phyloP scores from a whole-genome alignment of 2,888 invertebrate genomes.

The Lasioglossum vierecki region DNA sequence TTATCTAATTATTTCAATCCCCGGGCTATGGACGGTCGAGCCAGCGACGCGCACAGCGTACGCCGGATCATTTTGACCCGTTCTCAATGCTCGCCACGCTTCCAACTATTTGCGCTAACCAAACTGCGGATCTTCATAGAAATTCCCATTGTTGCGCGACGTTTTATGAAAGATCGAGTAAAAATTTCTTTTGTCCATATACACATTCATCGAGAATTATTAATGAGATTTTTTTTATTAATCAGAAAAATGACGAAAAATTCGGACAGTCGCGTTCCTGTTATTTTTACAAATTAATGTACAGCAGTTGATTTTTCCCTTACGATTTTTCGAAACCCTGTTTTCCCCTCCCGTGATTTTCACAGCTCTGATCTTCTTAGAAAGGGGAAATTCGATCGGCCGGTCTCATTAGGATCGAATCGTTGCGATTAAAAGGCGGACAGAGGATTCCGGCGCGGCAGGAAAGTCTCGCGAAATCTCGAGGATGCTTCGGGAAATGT shows the following conservation, averaged over 20 bases:
- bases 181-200: background rate
- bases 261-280: too few species aligned
- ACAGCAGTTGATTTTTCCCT: background rate
- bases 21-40: background rate
- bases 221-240: too few species aligned
- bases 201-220: too few species aligned
- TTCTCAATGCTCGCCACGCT: background rate
- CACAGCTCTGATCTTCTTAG: background rate
- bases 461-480: background rate
- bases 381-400: background rate
- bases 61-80: background rate
- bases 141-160: background rate
- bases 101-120: background rate
- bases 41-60: background rate
- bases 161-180: background rate
- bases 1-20: slow-evolving; percentile 35
- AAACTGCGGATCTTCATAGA: background rate
- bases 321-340: background rate
- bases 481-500: slow-evolving; percentile 3
- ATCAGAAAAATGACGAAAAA: too few species aligned
- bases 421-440: background rate
- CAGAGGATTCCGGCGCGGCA: background rate
- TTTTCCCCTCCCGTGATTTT: background rate
- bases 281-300: too few species aligned
- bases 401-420: background rate